Evolutionary conservation across 2,888 invertebrate genomes (phyloP).

Genomic region (Meloe dianella): DNA sequence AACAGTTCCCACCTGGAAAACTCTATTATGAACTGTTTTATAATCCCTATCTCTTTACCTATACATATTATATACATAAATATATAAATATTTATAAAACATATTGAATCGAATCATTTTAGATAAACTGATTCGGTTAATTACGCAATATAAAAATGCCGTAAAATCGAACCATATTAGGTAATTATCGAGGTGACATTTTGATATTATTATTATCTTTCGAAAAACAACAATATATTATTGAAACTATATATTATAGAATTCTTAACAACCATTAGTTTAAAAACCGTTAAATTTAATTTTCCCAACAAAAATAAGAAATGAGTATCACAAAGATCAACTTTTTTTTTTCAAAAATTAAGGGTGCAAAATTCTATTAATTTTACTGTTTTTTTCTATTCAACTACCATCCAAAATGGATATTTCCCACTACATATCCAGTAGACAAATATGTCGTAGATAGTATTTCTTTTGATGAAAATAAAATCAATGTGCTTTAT

Average conservation of each 20-base stretch:
- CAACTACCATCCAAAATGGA: conserved; percentile 1
- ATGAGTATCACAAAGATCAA: background rate
- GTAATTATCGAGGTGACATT: background rate
- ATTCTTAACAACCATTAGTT: background rate
- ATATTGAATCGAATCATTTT: conserved; percentile 4
- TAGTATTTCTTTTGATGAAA: background rate
- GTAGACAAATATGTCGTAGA: too few species aligned
- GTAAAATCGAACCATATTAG: background rate
- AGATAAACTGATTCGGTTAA: background rate
- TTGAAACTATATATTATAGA: background rate
- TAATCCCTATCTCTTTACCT: conserved; percentile 1
- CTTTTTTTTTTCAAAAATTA: background rate
- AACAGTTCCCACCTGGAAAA: conserved; percentile 17
- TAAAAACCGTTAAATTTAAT: background rate
- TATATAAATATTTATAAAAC: background rate
- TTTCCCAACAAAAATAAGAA: background rate
- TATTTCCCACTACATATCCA: background rate
- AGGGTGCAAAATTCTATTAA: background rate
- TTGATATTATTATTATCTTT: background rate
- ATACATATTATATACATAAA: background rate
- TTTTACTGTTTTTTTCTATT: conserved; percentile 7
- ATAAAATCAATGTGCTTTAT: background rate
- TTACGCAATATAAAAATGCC: background rate
- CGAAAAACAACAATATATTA: background rate
- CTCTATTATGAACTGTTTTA: conserved; percentile 14